A percentile compares a stretch with the other conserved stretches of the same genome.
Evolutionary conservation across 1,140 invertebrate species (phyloP).

Genomic region (Zeugodacus cucurbitae): DNA sequence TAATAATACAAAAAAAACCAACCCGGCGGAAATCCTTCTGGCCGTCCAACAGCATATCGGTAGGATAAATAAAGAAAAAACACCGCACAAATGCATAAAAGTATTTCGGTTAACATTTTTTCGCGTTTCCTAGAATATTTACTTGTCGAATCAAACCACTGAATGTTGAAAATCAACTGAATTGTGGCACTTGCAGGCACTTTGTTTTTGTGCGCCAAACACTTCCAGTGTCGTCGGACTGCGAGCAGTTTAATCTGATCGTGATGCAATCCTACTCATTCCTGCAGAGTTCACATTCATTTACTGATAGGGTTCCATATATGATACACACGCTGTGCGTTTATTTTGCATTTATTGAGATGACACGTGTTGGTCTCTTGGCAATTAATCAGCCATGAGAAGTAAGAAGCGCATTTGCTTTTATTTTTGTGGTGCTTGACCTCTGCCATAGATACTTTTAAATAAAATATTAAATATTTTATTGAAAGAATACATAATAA

Average conservation of each 20-base stretch:
- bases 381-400: background rate
- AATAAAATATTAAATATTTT: too few relatives aligned
- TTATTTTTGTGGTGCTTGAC: background rate
- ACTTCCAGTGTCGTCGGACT: background rate
- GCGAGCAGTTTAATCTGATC: background rate
- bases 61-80: constrained; percentile 51
- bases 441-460: too few relatives aligned
- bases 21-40: constrained; percentile 60
- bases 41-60: constrained; percentile 51
- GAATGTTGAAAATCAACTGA: background rate
- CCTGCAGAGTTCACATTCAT: background rate
- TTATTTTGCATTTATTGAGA: too few relatives aligned
- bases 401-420: background rate
- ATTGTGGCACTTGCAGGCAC: background rate
- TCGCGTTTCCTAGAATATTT: background rate
- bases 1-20: constrained; percentile 34
- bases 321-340: background rate
- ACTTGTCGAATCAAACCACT: background rate
- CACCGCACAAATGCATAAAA: constrained; percentile 47
- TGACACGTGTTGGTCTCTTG: background rate
- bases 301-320: background rate
- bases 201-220: background rate
- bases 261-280: background rate
- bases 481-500: too few relatives aligned
- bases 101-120: constrained; percentile 49